Percentiles rank a stretch among this genome's conserved stretches.
Evolutionary conservation across 2,888 invertebrate genomes (phyloP).

Genomic region (Chrysina gloriosa): DNA sequence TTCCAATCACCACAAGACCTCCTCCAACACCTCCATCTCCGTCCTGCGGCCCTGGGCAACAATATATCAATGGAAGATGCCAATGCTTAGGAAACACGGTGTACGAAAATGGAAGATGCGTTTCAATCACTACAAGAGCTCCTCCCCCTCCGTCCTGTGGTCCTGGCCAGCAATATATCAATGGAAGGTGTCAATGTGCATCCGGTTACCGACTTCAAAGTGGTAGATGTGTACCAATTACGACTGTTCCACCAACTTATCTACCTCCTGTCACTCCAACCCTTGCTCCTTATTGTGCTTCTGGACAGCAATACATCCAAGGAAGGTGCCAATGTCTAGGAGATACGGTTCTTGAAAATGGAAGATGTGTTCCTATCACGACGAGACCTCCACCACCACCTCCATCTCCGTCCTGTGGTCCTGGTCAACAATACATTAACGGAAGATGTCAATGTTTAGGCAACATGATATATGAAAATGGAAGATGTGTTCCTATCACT

Average conservation of each 20-base stretch:
- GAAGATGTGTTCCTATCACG: conserved; percentile 24
- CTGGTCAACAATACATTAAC: conserved; percentile 10
- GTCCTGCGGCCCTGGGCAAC: not conserved
- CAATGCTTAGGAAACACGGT: conserved; percentile 15
- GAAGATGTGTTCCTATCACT: conserved; percentile 20
- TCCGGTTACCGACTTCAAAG: not conserved
- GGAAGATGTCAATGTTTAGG: conserved; percentile 19
- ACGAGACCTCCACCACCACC: conserved; percentile 36
- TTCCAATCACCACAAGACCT: not conserved
- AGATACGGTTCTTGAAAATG: not conserved
- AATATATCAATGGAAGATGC: conserved; percentile 32
- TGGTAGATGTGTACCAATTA: conserved; percentile 27
- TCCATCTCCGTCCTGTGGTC: not conserved
- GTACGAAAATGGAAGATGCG: conserved; percentile 22
- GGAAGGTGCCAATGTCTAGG: conserved; percentile 24
- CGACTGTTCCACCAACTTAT: conserved; percentile 23
- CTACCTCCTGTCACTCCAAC: no score
- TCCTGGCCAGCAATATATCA: not conserved
- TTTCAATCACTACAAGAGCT: not conserved
- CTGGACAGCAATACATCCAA: not conserved
- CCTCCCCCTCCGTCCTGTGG: conserved; percentile 6
- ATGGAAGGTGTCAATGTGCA: conserved; percentile 24
- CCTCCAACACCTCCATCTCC: not conserved
- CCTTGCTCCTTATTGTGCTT: not conserved
- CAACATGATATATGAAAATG: conserved; percentile 8